Percentiles rank a stretch among this genome's conserved stretches.
phyloP scores from a whole-genome alignment of 2,113 vertebrate species.

The Bos indicus region DNA sequence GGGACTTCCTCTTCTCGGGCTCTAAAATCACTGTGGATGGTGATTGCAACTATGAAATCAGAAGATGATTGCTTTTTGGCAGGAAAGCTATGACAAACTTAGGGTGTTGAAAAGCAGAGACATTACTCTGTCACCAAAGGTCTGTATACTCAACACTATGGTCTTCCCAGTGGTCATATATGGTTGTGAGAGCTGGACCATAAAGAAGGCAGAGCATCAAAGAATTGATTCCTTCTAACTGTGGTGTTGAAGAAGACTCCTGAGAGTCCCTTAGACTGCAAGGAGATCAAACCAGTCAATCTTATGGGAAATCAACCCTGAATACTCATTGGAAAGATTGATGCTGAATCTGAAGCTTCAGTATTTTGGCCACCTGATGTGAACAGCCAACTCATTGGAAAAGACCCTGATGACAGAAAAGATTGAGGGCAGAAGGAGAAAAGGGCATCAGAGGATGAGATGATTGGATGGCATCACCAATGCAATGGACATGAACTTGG shows the following conservation, averaged over 20 bases:
- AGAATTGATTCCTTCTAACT: neutral
- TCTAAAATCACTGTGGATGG: neutral
- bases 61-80: neutral
- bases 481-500: neutral
- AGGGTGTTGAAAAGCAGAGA: neutral
- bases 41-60: neutral
- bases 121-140: neutral
- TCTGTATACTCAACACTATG: neutral
- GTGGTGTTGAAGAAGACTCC: neutral
- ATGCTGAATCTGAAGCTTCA: neutral
- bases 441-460: neutral
- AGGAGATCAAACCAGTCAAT: neutral
- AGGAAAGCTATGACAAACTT: neutral
- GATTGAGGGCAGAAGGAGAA: neutral
- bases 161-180: neutral
- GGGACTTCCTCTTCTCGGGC: neutral
- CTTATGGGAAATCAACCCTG: neutral
- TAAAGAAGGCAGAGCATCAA: neutral
- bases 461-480: neutral
- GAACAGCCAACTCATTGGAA: neutral
- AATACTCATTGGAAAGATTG: neutral
- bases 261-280: neutral
- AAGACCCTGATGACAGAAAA: neutral
- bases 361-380: neutral
- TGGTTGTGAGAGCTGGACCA: rapidly evolving